Evolutionary conservation across 2,113 vertebrate genomes (phyloP), one percentile per base, ranked within the genome.

Genomic region (Nothoprocta perdicaria): DNA sequence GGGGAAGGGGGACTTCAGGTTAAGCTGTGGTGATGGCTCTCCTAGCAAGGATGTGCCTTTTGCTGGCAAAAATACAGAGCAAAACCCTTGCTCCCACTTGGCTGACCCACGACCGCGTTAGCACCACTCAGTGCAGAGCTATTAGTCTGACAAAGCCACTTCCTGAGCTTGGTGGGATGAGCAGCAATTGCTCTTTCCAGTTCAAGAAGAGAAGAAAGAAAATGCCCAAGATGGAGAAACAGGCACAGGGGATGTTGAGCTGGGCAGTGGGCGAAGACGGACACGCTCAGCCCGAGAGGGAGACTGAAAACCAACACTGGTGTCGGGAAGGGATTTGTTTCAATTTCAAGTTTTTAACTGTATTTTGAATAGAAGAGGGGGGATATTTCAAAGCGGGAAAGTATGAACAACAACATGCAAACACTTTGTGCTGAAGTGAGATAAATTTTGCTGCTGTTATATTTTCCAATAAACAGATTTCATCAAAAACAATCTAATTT

Each of bases 401-500:
- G 72, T 68, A 3, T n/a, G 58, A 83, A 35, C 80, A 92, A 65
- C 41, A 31, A 14, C 12, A 8, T 26, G 31, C 66, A 75, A 78
- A 90, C 33, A 33, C 57, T 91, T 71, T 71, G 27, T 63, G 33
- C 40, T 40, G 38, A 11, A 84, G 31, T 10, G 14, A 71, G 50
- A 40, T 7, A 60, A 52, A 40, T 75, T 63, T 63, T 60, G 41
- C 57, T 83, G 55, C 33, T 60, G 18, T 21, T 74, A 12, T 63
- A 27, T 72, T 95, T 89, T 52, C n/a, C 43, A 41, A 15, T 63
- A 69, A 65, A 17, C 84, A 69, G 26, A 75, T 78, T 89, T 79
- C 46, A 84, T 75, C 52, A 80, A 67, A 89, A 92, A n/a, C 41
- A 72, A 91, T 94, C 68, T 38, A 58, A 16, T 85, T 93, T 65